Base-by-base conservation (phyloP, 1,140 invertebrate species). In the Platorchestia sp. region DNA sequence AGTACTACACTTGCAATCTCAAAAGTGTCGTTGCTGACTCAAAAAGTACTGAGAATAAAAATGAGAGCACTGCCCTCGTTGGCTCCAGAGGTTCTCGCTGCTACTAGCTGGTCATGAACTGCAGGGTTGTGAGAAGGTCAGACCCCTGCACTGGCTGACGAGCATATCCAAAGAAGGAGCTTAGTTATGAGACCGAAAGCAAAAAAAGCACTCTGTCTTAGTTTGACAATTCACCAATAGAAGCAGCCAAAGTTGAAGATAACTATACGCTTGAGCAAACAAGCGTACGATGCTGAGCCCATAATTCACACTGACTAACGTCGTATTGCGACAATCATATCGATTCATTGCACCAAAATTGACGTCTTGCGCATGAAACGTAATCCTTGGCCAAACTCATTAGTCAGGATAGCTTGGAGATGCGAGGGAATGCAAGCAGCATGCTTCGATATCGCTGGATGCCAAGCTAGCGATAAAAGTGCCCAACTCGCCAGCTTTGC, bases 281-380 rank as follows among this genome's bases (percentile, higher is more conserved):
- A 93, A 93, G 91, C 91, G 41, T 93, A n/a, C 45, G 43, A 36
- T 47, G 43, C 45, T 36, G 43, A 6, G 10, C 44, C 91, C 91
- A 93, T 93, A 93, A 93, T 47, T 93, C 91, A 93, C 91, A 93
- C 91, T 93, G 45, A 47, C 43, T 45, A 93, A 45, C 91, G 45
- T 47, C 45, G 45, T 44, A 93, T 93, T 93, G 91, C 91, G 40
- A 93, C 91, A 93, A 93, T 93, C 91, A 47, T 44, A 93, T 93
- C 91, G 91, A 93, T 93, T 93, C 91, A 93, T 93, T 93, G 91
- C 91, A 45, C 43, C 91, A 45, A 93, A 93, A 93, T 93, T 93
- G 91, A 93, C 91, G 91, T 93, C 91, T 47, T 14, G 7, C 43
- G 36, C 45, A 44, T 93, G 91, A 93, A 93, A 93, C 91, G 91